Evolutionary conservation across 2,888 invertebrate genomes (phyloP), one percentile per base, ranked within the genome.

Genomic region (Andrena bicolor): DNA sequence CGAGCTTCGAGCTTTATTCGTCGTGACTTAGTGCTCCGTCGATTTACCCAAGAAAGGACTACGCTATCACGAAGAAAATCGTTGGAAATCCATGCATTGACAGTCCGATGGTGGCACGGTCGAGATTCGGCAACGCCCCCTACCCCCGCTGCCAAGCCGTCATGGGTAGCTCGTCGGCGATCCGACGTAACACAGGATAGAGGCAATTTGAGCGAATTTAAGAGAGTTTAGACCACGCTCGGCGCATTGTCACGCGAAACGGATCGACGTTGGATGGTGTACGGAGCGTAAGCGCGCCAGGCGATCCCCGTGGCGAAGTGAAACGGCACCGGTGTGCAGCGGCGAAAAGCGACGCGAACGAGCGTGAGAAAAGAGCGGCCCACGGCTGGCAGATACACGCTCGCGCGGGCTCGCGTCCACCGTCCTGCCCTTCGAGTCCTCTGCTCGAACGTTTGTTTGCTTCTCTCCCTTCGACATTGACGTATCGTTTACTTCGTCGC

Each of bases 201-300:
- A 90, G 90, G 88, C 90, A 90, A 91, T 92, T 91, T 88, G 88
- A 80, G 70, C 90, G 89, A 90, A 86, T 91, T 91, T 87, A 90
- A 88, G 82, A 78, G 89, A 86, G 82, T 77, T 82, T 82, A 76
- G 77, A 76, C 70, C 64, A 61, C 66, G 68, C 76, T 76, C 32
- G 68, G 58, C 51, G 69, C 48, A 63, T 72, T 76, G 80, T 71
- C 82, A 68, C 73, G 64, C 82, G 69, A 78, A 68, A 30, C 84
- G 58, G 58, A 77, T 32, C 76, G 58, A 56, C 75, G 63, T 32
- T 58, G 74, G 26, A 56, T 26, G 51, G 32, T 68, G 41, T 13
- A 28, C 26, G 56, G 63, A 71, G 75, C 75, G 72, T 35, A 0
- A 20, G 6, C 26, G n/a, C 20, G 28, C 26, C n/a, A 23, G 41